A percentile compares a stretch with the other conserved stretches of the same genome.
These are phyloP conservation scores for Psilopsiagon aurifrons DNA, from an alignment of 2,113 vertebrate genomes.

Conservation along the genomic window DNA sequence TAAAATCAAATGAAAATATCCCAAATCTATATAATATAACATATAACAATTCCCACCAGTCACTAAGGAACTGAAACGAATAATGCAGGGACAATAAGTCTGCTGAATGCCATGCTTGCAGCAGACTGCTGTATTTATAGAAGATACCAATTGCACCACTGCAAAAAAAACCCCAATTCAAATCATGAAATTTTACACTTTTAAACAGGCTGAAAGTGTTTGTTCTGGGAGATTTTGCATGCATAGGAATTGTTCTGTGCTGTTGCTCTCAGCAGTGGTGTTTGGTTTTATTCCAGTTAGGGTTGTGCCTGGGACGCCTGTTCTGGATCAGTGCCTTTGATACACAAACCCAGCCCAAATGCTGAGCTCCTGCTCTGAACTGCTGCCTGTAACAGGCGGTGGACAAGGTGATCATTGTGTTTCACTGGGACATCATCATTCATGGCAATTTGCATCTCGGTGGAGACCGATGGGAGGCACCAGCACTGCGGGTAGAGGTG, in stretches of 20 bases:
- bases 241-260: not conserved
- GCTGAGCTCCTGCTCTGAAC: not conserved
- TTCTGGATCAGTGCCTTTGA: not conserved
- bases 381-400: rapidly evolving
- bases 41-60: not conserved
- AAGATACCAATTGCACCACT: not conserved
- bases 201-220: not conserved
- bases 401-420: not conserved
- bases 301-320: not conserved
- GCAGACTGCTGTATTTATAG: not conserved
- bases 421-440: not conserved
- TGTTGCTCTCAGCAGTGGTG: not conserved
- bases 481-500: not conserved
- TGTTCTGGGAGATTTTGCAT: not conserved
- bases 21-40: not conserved
- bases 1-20: rapidly evolving
- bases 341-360: not conserved
- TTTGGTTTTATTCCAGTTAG: not conserved
- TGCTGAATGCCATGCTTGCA: not conserved
- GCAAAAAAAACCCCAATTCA: not conserved
- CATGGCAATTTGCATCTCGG: not conserved
- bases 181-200: not conserved
- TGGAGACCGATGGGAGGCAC: not conserved
- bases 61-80: not conserved
- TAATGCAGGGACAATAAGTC: not conserved